Percentiles rank a stretch among this genome's conserved stretches.
Evolutionary conservation across 2,888 invertebrate species (phyloP).

Genomic region (Perizoma flavofasciatum): DNA sequence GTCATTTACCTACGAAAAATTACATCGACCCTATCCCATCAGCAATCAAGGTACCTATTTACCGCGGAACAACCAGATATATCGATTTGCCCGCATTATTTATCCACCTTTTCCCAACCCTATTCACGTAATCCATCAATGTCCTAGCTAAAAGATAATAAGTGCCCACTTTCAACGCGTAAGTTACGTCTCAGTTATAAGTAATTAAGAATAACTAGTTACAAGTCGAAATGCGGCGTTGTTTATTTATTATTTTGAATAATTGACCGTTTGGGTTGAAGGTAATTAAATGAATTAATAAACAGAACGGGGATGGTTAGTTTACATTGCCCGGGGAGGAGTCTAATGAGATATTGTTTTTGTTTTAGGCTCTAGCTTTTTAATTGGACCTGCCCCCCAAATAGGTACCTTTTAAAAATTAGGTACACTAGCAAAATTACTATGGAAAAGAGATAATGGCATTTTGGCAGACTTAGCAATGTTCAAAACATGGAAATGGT

Average conservation of each 20-base stretch:
- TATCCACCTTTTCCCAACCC: slow-evolving; percentile 20
- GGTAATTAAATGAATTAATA: slow-evolving; percentile 75
- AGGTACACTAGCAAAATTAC: no score
- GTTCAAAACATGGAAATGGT: no score
- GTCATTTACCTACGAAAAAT: no score
- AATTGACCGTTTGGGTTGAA: slow-evolving; percentile 69
- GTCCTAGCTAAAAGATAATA: slow-evolving; percentile 72
- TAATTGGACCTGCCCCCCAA: no score
- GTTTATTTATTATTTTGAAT: slow-evolving; percentile 57
- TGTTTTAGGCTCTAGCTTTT: slow-evolving; percentile 5
- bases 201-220: slow-evolving; percentile 80
- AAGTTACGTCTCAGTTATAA: slow-evolving; percentile 80
- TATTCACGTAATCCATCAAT: slow-evolving; percentile 70
- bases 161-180: slow-evolving; percentile 67
- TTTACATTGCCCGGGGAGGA: slow-evolving; percentile 57
- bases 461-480: no score
- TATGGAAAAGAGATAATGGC: no score
- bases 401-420: no score
- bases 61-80: background rate
- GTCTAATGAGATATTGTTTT: slow-evolving; percentile 53
- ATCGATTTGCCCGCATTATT: slow-evolving; percentile 16
- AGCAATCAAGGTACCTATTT: no score
- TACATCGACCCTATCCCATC: no score
- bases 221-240: slow-evolving; percentile 62
- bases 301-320: slow-evolving; percentile 62